Evolutionary conservation across 1,140 invertebrate species (phyloP), one percentile per base, ranked within the genome.

Genomic region (Lucilia cuprina): DNA sequence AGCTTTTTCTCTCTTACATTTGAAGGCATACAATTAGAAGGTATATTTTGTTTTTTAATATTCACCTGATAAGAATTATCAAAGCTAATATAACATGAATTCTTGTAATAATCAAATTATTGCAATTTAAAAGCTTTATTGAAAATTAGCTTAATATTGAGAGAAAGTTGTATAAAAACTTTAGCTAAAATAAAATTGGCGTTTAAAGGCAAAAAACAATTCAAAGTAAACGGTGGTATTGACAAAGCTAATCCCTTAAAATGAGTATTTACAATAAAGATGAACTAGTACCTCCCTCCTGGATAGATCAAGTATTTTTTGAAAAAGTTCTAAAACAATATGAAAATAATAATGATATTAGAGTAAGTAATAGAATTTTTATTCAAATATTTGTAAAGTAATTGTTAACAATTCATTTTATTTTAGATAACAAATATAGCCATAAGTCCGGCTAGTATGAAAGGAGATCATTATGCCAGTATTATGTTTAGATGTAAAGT

Each of bases 381-480:
- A n/a, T n/a, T n/a, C n/a, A n/a, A n/a, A n/a, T n/a, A n/a, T n/a
- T n/a, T n/a, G n/a, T n/a, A n/a, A n/a, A n/a, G 41, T 41, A 41
- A 41, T 41, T 8, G 10, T 8, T 55, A 12, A 55, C 13, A 55
- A 17, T 55, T 55, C 1, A 55, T 10, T 55, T 74, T 41, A 34
- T 83, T 74, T 17, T 17, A 86, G 47, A 21, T 87, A 9, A 12
- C 83, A 2, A 30, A 83, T 17, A 3, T 86, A 0, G 82, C 34
- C 0, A 41, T 87, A 14, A 82, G 74, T 0, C 86, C 86, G 14
- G 88, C 88, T 0, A 86, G 80, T 49, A 86, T 86, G 13, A 87
- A 87, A 65, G 88, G 88, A 2, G 88, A 89, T 87, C 88, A 89
- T 65, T 89, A 87, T 88, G 88, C 88, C 4, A 89, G 88, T 77